Evolutionary conservation across 2,797 vertebrate genomes (phyloP), one percentile per base, ranked within the genome.

Genomic region (Catostomus latipinnis): DNA sequence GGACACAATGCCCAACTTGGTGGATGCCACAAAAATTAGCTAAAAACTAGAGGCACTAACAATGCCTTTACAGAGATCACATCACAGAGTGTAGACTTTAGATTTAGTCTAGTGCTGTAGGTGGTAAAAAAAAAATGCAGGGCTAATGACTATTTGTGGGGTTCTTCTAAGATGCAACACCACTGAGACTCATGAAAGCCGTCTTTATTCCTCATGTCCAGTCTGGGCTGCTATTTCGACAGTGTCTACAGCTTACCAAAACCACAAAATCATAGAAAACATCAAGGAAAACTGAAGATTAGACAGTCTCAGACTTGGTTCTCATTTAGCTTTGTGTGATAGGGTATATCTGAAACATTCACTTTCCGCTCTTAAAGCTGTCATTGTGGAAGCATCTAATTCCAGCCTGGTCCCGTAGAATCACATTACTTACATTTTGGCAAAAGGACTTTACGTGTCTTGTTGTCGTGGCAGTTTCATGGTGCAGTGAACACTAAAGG

Each of bases 1-100:
- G 34, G 67, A 69, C 58, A 79, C 79, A 86, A 81, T 86, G 81
- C 81, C 75, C 82, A 82, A 83, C 80, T 73, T 69, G 86, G 86
- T 85, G 82, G 69, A 81, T 6, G 83, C 85, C 87, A 87, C 63
- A 71, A 34, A 34, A 34, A 82, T 70, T 8, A 34, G 67, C 65
- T 80, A 34, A 70, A 74, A 57, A 74, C 70, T 16, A 14, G 45
- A 18, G 6, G 58, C 61, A 67, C 53, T 71, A 14, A 48, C 6
- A 54, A 76, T 50, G n/a, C 68, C 60, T 57, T 71, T 46, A 56
- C 45, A 71, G 18, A 71, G 56, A 16, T 76, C 72, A 57, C 54
- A 58, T 50, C 58, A 57, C 11, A 54, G 56, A 57, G 68, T 16
- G 50, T 45, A 70, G 45, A 77, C 61, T 78, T 71, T 68, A 63